Evolutionary conservation across 2,888 invertebrate genomes (phyloP).

Genomic region (Trichopoda pennipes): DNA sequence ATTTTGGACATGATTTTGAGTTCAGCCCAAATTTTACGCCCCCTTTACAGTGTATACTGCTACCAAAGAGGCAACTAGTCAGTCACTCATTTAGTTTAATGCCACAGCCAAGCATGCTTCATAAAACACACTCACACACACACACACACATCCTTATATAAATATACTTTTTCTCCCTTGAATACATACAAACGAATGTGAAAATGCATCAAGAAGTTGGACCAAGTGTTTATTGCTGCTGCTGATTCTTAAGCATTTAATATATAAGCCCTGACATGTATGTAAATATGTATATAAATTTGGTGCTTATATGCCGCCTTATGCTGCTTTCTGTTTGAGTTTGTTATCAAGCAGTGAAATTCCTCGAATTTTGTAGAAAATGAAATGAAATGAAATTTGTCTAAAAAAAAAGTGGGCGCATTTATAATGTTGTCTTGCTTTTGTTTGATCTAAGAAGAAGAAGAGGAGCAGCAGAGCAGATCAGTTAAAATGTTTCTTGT

Average conservation of each 20-base stretch:
- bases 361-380: slow-evolving; percentile 71
- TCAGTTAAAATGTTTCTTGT: slow-evolving; percentile 46
- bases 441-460: slow-evolving; percentile 29
- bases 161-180: not conserved
- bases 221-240: slow-evolving; percentile 51
- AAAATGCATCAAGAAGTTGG: slow-evolving; percentile 28
- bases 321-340: slow-evolving; percentile 44
- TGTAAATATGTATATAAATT: slow-evolving; percentile 42
- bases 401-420: slow-evolving; percentile 71
- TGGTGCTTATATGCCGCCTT: slow-evolving; percentile 68
- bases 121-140: not conserved
- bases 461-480: slow-evolving; percentile 34
- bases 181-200: not conserved
- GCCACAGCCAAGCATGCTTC: slow-evolving; percentile 32
- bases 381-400: slow-evolving; percentile 70
- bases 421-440: slow-evolving; percentile 44
- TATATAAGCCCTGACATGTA: slow-evolving; percentile 43
- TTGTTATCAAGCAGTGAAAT: slow-evolving; percentile 69
- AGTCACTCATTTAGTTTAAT: slow-evolving; percentile 53
- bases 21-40: slow-evolving; percentile 79
- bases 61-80: slow-evolving; percentile 71
- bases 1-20: slow-evolving; percentile 74
- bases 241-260: slow-evolving; percentile 40
- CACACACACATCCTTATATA: not conserved
- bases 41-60: slow-evolving; percentile 69